These are phyloP conservation scores for Dermolepida albohirtum DNA, from an alignment of 2,888 invertebrate species.

Conservation along the genomic window DNA sequence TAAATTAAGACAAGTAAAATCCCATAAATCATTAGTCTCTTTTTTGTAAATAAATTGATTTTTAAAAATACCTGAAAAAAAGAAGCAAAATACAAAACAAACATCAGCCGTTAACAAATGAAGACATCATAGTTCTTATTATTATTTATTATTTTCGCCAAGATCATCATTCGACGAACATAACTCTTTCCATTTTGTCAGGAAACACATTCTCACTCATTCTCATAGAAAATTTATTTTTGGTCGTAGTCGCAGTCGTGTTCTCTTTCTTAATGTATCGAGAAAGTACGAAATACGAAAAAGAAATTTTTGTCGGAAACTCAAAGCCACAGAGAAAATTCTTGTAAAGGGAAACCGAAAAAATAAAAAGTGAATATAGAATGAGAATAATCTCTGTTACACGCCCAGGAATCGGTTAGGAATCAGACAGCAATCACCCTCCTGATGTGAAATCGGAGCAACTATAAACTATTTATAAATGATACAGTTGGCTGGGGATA, in stretches of 20 bases:
- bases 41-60: no score
- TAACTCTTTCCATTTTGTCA: conserved; percentile 18
- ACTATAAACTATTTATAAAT: conserved; percentile 48
- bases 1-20: no score
- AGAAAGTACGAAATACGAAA: not conserved
- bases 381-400: conserved; percentile 2
- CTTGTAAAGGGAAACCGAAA: not conserved
- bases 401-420: conserved; percentile 19
- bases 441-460: conserved; percentile 35
- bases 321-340: not conserved
- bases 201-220: conserved; percentile 11
- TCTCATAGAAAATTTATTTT: conserved; percentile 11
- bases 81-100: conserved; percentile 19
- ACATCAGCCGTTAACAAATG: conserved; percentile 27
- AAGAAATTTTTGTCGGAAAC: no score
- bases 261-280: not conserved
- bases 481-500: conserved; percentile 46
- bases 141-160: conserved; percentile 34
- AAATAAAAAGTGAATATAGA: conserved; percentile 6
- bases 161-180: conserved; percentile 15
- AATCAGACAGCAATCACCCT: not conserved
- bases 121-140: conserved; percentile 28
- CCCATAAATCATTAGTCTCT: no score
- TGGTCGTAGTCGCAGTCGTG: not conserved
- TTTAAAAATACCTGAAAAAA: conserved; percentile 5